Conservation (phyloP, 2,797 vertebrate genomes). For the Rousettus madagascariensis region DNA sequence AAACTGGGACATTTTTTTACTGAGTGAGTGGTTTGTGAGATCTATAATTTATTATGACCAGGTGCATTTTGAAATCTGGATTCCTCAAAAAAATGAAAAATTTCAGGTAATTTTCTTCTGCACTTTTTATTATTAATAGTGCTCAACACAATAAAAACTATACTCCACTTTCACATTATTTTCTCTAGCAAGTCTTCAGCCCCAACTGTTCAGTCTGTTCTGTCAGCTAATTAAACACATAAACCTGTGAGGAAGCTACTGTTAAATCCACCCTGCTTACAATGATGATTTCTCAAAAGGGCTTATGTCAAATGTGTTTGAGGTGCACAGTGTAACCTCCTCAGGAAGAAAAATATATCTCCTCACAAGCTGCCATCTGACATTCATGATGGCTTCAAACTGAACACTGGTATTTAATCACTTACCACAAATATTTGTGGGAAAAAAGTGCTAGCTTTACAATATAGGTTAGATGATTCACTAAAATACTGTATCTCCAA, state of each 20-base stretch:
- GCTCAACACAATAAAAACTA: slow-evolving; percentile 42
- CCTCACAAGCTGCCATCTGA: slow-evolving; percentile 37
- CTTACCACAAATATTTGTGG: background rate
- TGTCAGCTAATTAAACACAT: slow-evolving; percentile 76
- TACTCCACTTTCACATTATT: background rate
- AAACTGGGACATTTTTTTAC: background rate
- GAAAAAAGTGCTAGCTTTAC: slow-evolving; percentile 35
- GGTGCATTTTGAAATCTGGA: slow-evolving; percentile 17
- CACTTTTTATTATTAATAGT: slow-evolving; percentile 29
- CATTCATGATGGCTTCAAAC: slow-evolving; percentile 19
- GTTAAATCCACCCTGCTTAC: slow-evolving; percentile 53
- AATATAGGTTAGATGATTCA: background rate
- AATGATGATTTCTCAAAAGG: slow-evolving; percentile 57
- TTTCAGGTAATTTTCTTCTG: background rate
- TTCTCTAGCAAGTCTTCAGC: slow-evolving; percentile 59
- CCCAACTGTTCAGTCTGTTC: slow-evolving; percentile 45
- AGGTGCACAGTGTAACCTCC: slow-evolving; percentile 47
- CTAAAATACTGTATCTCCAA: background rate
- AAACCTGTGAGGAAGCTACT: slow-evolving; percentile 60
- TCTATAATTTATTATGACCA: background rate
- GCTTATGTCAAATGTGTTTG: slow-evolving; percentile 35
- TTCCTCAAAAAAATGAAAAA: background rate
- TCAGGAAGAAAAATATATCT: slow-evolving; percentile 46
- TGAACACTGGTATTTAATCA: background rate
- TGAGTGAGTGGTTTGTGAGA: slow-evolving; percentile 23